phyloP scores from a whole-genome alignment of 2,797 vertebrate species.

The Notolabrus celidotus region DNA sequence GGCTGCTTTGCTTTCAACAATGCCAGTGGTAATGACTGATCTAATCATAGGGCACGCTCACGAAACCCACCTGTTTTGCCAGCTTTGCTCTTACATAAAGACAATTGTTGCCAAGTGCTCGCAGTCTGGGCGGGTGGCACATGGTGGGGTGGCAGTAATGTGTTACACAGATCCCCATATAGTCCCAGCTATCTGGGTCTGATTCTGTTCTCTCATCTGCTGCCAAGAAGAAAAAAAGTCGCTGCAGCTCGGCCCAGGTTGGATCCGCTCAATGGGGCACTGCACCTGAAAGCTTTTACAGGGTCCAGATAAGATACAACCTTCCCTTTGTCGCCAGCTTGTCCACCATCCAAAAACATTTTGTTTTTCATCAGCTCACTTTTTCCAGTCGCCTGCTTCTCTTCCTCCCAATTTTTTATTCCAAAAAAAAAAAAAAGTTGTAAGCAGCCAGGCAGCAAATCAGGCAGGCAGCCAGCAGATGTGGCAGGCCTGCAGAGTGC shows the following conservation, averaged over 20 bases:
- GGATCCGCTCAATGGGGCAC: conserved; percentile 65
- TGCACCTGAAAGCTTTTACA: conserved; percentile 82
- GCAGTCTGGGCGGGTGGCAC: conserved; percentile 68
- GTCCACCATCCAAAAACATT: too few relatives aligned
- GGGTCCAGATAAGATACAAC: conserved; percentile 73
- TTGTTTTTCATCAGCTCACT: conserved; percentile 75
- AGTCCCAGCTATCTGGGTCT: conserved; percentile 63
- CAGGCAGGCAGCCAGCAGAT: conserved; percentile 75
- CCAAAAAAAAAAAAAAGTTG: conserved; percentile 7
- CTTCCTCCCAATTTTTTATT: conserved; percentile 33
- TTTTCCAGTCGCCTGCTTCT: conserved; percentile 76
- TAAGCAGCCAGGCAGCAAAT: conserved; percentile 61
- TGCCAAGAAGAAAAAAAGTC: conserved; percentile 72
- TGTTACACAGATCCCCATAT: conserved; percentile 66
- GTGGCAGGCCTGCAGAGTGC: conserved; percentile 67
- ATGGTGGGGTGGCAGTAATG: conserved; percentile 70
- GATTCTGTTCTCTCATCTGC: conserved; percentile 72
- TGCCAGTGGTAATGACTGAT: conserved; percentile 72
- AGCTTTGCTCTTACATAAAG: conserved; percentile 58
- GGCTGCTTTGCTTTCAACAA: conserved; percentile 63
- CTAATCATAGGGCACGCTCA: conserved; percentile 74
- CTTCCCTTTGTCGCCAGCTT: neutral
- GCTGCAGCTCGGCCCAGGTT: conserved; percentile 42
- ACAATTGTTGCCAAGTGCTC: conserved; percentile 51
- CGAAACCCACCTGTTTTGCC: conserved; percentile 75